Evolutionary conservation across 1,140 invertebrate genomes (phyloP).

Genomic region (Drosophila varians): DNA sequence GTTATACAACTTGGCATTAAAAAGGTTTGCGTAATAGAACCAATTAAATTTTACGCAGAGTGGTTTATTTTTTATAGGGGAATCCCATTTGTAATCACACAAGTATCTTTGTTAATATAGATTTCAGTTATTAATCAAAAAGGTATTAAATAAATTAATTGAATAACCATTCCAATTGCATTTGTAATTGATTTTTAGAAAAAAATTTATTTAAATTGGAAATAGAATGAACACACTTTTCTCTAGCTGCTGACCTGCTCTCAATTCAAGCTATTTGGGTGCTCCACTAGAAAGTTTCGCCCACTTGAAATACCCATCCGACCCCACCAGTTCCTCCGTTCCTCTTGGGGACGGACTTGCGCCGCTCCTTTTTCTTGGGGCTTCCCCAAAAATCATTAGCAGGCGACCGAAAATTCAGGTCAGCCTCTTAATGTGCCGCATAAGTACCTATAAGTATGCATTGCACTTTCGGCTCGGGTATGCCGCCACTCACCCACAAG

Average conservation of each 20-base stretch:
- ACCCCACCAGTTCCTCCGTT: not conserved
- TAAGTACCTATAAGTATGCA: constrained; percentile 76
- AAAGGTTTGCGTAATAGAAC: not conserved
- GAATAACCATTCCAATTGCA: not conserved
- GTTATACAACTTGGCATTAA: not conserved
- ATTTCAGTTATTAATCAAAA: too few species aligned
- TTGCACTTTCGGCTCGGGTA: constrained; percentile 61
- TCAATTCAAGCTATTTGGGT: constrained; percentile 17
- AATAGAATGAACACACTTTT: too few species aligned
- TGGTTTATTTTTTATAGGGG: too few species aligned
- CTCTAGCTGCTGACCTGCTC: not conserved
- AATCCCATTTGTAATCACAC: too few species aligned
- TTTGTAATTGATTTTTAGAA: not conserved
- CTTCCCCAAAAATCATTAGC: constrained; percentile 58
- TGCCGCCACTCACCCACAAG: constrained; percentile 6
- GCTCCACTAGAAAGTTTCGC: constrained; percentile 8
- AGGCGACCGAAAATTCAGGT: constrained; percentile 57
- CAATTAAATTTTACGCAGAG: not conserved
- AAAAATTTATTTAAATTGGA: not conserved
- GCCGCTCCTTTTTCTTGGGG: constrained; percentile 12
- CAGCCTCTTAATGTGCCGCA: constrained; percentile 71
- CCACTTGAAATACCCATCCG: constrained; percentile 30
- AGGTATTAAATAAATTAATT: not conserved
- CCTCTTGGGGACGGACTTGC: not conserved
- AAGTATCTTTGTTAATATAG: too few species aligned